phyloP scores from a whole-genome alignment of 1,140 invertebrate species.

The Aricia agestis region DNA sequence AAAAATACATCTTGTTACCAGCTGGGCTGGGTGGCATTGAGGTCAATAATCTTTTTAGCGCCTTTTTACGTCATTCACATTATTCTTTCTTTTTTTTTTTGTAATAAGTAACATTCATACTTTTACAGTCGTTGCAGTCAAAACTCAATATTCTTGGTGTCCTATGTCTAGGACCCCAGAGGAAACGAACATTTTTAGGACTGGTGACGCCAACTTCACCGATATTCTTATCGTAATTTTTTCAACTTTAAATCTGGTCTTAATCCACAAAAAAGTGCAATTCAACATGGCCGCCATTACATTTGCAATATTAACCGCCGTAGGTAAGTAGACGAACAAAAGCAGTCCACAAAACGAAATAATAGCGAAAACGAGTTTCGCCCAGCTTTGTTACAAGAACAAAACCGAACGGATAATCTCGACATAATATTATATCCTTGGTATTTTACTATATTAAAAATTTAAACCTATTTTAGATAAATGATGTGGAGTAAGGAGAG shows the following conservation, averaged over 20 bases:
- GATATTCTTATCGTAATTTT: neutral
- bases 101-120: no score
- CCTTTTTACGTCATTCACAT: no score
- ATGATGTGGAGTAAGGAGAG: neutral
- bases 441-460: neutral
- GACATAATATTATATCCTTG: neutral
- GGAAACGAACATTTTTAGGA: no score
- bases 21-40: no score
- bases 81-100: no score
- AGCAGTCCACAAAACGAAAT: conserved; percentile 8
- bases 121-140: no score
- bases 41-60: no score
- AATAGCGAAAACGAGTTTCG: conserved; percentile 6
- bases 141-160: no score
- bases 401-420: neutral
- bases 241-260: neutral
- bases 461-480: neutral
- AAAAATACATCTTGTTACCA: no score
- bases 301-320: neutral
- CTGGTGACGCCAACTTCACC: no score
- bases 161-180: no score
- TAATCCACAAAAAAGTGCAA: neutral
- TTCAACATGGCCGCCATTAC: neutral
- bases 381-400: neutral
- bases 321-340: conserved; percentile 9